Evolutionary conservation across 2,888 invertebrate species (phyloP).

Genomic region (Trilocha varians): DNA sequence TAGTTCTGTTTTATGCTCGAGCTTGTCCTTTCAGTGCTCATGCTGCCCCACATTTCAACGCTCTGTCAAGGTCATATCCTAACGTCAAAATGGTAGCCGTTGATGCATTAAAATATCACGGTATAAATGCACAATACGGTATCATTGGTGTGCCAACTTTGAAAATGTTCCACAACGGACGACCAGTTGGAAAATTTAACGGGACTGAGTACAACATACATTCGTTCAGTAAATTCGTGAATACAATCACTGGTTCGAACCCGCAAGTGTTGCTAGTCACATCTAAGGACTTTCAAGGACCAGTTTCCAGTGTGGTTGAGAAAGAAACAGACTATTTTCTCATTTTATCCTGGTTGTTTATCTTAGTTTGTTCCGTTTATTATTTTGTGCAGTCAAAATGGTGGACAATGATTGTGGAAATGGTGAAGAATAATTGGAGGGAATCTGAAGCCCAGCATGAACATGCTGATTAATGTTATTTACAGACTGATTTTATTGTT

Average conservation of each 20-base stretch:
- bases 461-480: slow-evolving; percentile 74
- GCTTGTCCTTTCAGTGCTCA: slow-evolving; percentile 93
- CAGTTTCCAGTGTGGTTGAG: slow-evolving; percentile 83
- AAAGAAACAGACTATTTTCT: slow-evolving; percentile 87
- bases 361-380: slow-evolving; percentile 80
- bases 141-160: slow-evolving; percentile 92
- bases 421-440: slow-evolving; percentile 88
- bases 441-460: slow-evolving; percentile 89
- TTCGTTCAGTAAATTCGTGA: slow-evolving; percentile 84
- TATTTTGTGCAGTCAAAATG: slow-evolving; percentile 84
- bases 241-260: slow-evolving; percentile 80
- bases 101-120: slow-evolving; percentile 87
- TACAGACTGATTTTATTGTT: not conserved
- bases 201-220: slow-evolving; percentile 85
- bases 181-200: slow-evolving; percentile 88
- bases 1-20: slow-evolving; percentile 91
- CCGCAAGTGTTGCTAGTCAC: slow-evolving; percentile 78
- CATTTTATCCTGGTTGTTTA: slow-evolving; percentile 88
- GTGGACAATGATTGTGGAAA: slow-evolving; percentile 87
- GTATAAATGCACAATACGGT: slow-evolving; percentile 92
- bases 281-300: slow-evolving; percentile 84
- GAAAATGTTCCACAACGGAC: slow-evolving; percentile 91
- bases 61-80: slow-evolving; percentile 89
- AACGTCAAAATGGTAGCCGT: slow-evolving; percentile 90
- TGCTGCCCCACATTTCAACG: slow-evolving; percentile 93